These are phyloP conservation scores for Enteromius radiatus DNA, from an alignment of 2,797 vertebrate species.

Conservation along the genomic window DNA sequence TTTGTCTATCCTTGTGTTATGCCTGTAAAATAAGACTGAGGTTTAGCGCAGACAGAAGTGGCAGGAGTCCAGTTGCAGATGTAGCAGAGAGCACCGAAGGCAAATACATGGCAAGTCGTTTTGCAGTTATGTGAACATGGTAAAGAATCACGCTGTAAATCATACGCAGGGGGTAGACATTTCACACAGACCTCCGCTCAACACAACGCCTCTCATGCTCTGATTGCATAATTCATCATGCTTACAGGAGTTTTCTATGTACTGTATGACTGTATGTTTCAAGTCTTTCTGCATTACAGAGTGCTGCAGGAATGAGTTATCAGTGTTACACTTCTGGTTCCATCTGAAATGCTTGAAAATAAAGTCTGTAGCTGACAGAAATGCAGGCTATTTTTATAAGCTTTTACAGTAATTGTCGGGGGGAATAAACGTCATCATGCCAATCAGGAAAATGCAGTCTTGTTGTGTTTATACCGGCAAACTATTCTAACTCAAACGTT, in stretches of 20 bases:
- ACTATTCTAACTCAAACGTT: neutral
- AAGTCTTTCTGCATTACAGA: neutral
- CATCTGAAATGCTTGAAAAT: neutral
- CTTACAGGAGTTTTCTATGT: neutral
- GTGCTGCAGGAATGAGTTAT: neutral
- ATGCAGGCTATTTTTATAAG: neutral
- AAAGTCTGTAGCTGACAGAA: neutral
- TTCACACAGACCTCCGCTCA: conserved; percentile 46
- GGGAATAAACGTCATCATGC: neutral
- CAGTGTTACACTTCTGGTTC: neutral
- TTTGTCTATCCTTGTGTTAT: neutral
- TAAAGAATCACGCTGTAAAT: conserved; percentile 6
- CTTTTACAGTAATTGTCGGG: neutral
- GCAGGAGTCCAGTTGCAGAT: conserved; percentile 12
- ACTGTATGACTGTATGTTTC: too few species aligned
- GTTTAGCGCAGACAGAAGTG: conserved; percentile 13
- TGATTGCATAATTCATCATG: neutral
- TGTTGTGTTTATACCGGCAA: neutral
- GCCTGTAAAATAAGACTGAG: neutral
- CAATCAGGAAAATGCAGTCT: neutral
- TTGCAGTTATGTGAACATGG: neutral
- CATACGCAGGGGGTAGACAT: neutral
- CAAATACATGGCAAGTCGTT: conserved; percentile 2
- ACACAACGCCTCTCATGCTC: neutral
- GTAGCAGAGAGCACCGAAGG: neutral